Evolutionary conservation across 2,113 vertebrate species (phyloP), one percentile per base, ranked within the genome.

Genomic region (Phoenicopterus ruber): DNA sequence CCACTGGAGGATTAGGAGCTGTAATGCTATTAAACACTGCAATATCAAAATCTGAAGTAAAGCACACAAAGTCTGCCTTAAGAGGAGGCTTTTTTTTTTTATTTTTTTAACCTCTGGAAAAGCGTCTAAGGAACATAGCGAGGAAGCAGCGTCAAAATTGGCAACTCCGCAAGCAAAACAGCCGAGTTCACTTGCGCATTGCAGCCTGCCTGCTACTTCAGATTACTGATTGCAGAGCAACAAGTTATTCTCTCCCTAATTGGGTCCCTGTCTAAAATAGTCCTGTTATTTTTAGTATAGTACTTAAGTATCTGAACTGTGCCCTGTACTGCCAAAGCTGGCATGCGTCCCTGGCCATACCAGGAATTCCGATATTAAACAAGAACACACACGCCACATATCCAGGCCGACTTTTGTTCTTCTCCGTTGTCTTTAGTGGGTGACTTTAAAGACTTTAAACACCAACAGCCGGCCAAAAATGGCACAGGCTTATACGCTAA

Each of bases 271-370:
- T 88, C 95, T 49, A 93, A 95, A 98, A 98, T 97, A 98, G 98
- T 72, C 54, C 38, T 8, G 92, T 95, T 98, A 98, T 98, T 98
- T 98, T 97, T 98, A 98, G 97, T 61, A 87, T 72, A 94, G 95
- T 90, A 91, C 84, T 98, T 97, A 94, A 96, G 94, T 95, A 96
- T 97, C 94, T 96, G 94, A 97, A 96, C 95, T 95, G 94, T 96
- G 94, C 96, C 92, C 95, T 96, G 89, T 32, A 59, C 82, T 95
- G 80, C 95, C 90, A 95, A 95, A 86, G 71, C 59, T 84, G 78
- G 90, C 93, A 93, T 49, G 79, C 17, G 24, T 94, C 81, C 70
- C 77, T 59, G 70, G 34, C 61, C 92, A 90, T 96, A 94, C 94
- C 93, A 82, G 84, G 87, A 97, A 90, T 94, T 92, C 95, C 62